Conservation (phyloP, 2,797 vertebrate genomes). For the Mus spretus region DNA sequence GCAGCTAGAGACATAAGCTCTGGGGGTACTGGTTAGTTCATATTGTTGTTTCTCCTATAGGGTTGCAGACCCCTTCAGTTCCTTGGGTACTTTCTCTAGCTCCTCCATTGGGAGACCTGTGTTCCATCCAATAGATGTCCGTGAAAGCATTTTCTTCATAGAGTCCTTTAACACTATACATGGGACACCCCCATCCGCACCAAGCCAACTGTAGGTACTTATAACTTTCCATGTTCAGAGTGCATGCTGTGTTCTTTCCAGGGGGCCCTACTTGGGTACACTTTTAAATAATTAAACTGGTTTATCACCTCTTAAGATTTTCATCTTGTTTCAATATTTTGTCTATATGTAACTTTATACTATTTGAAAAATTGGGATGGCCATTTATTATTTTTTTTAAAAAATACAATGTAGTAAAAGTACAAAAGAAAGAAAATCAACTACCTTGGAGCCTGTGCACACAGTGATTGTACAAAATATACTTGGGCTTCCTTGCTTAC, state of each 20-base stretch:
- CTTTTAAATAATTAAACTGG: slow-evolving; percentile 57
- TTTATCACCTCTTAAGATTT: slow-evolving; percentile 31
- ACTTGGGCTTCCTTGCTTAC: slow-evolving; percentile 41
- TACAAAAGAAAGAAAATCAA: slow-evolving; percentile 46
- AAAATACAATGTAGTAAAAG: not conserved
- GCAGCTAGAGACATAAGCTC: too few species aligned
- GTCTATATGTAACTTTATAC: not conserved
- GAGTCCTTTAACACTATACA: not conserved
- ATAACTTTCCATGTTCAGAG: slow-evolving; percentile 35
- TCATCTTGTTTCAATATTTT: slow-evolving; percentile 45
- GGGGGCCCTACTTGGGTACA: not conserved
- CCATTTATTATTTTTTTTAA: not conserved
- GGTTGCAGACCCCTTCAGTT: too few species aligned
- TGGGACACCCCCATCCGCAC: not conserved
- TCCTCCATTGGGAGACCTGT: too few species aligned
- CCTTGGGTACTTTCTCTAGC: too few species aligned
- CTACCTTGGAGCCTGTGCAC: not conserved
- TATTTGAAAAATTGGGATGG: slow-evolving; percentile 45
- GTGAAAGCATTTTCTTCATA: slow-evolving; percentile 36
- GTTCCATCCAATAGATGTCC: too few species aligned
- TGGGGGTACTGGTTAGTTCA: too few species aligned
- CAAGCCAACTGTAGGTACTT: not conserved
- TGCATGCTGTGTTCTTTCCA: slow-evolving; percentile 25
- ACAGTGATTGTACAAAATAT: not conserved
- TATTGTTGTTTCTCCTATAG: too few species aligned